Base-by-base conservation (phyloP, 2,888 invertebrate species). In the Sylvicola fuscatus region DNA sequence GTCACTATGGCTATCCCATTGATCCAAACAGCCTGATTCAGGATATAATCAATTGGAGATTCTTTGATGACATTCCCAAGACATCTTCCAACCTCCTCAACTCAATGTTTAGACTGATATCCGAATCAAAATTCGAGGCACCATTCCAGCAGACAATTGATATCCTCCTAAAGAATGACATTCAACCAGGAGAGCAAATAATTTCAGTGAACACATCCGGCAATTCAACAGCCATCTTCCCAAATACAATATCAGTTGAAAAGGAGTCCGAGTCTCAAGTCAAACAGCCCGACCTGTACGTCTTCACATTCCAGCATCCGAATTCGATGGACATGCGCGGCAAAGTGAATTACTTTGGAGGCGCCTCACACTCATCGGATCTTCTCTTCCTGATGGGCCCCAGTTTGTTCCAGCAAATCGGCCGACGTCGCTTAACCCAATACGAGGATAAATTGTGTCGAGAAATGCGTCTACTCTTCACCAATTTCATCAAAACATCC, bases 311-410 rank as follows among this genome's bases (percentile, higher is more conserved):
- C 39, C 53, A 58, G n/a, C 47, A 50, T 15, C 40, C 49, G 2
- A 54, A 56, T 37, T 46, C 58, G 2, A 56, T 59, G 57, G 58
- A 58, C 38, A 50, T 59, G 48, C 49, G 59, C 2, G 59, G 59
- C 26, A 52, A 51, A 21, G 43, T 49, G 11, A 59, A 59, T 43
- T 42, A 54, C 2, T 59, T 58, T 39, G 55, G 54, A 0, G 76
- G 75, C 37, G 67, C 72, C n/a, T 64, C 67, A 1, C 72, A 76
- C 43, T 70, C 74, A 4, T 64, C 73, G 0, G 78, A 78, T 51
- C 53, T 78, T 38, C 61, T 76, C 8, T 59, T 74, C 26, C 50
- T 77, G 16, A 60, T 77, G 43, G 77, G 78, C 3, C 74, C 76
- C 29, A 63, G 68, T 27, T 49, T 76, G 28, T 65, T 72, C 48